Evolutionary conservation across 2,888 invertebrate genomes (phyloP).

Genomic region (Torymus auratus): DNA sequence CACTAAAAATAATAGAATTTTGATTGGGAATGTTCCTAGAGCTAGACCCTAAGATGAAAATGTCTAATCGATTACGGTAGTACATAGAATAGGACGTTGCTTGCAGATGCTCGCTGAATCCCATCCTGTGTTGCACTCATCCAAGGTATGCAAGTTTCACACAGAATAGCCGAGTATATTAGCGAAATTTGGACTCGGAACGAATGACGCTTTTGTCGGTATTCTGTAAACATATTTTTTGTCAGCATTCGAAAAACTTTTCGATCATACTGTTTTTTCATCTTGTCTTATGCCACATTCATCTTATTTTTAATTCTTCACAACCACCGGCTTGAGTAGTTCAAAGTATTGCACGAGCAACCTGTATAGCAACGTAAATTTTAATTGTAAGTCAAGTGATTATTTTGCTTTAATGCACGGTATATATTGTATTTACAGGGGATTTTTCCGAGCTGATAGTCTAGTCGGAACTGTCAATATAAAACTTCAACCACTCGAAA

Average conservation of each 20-base stretch:
- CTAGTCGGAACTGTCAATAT: slow-evolving; percentile 89
- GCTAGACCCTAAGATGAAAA: slow-evolving; percentile 25
- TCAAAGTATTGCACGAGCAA: slow-evolving; percentile 64
- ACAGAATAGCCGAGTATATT: slow-evolving; percentile 56
- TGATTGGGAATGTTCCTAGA: neutral
- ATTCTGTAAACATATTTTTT: slow-evolving; percentile 35
- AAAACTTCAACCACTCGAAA: slow-evolving; percentile 93
- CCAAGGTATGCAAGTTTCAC: slow-evolving; percentile 73
- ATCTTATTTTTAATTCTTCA: slow-evolving; percentile 29
- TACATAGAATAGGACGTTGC: slow-evolving; percentile 73
- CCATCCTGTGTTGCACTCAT: slow-evolving; percentile 76
- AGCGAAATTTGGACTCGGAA: slow-evolving; percentile 29
- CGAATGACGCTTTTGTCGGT: slow-evolving; percentile 39
- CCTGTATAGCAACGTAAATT: slow-evolving; percentile 65
- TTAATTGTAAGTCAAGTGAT: slow-evolving; percentile 6
- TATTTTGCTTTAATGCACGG: too few relatives aligned
- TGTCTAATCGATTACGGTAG: slow-evolving; percentile 61
- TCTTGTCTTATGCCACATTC: slow-evolving; percentile 18
- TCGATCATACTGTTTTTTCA: slow-evolving; percentile 16
- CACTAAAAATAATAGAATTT: slow-evolving; percentile 45
- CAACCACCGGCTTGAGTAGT: neutral
- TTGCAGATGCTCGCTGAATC: slow-evolving; percentile 76
- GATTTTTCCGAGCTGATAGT: slow-evolving; percentile 93
- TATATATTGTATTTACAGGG: slow-evolving; percentile 78
- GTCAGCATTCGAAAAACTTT: slow-evolving; percentile 9